These are phyloP conservation scores for Nephila pilipes DNA, from an alignment of 1,140 invertebrate species.

Conservation along the genomic window DNA sequence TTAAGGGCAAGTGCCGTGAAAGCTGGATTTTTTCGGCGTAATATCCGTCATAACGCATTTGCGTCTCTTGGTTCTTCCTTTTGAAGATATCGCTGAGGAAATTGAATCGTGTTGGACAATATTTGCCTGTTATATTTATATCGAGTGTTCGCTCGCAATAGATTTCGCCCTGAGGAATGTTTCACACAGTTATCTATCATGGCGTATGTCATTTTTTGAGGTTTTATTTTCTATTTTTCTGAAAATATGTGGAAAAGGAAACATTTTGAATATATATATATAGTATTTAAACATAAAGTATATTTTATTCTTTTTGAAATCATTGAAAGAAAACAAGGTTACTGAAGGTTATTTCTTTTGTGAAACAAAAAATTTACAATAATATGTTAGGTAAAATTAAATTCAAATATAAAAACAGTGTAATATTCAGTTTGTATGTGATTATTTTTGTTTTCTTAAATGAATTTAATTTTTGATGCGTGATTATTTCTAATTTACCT, in stretches of 20 bases:
- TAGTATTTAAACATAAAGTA: no score
- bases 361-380: background rate
- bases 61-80: background rate
- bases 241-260: background rate
- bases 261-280: background rate
- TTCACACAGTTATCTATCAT: background rate
- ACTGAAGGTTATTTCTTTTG: background rate
- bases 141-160: background rate
- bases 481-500: no score
- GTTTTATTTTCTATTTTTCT: background rate
- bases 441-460: no score
- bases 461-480: no score
- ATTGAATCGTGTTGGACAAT: constrained; percentile 25
- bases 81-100: constrained; percentile 6
- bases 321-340: no score
- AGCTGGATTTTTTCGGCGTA: constrained; percentile 46
- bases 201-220: background rate
- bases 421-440: no score
- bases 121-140: constrained; percentile 4
- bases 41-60: constrained; percentile 20
- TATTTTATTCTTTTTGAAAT: no score
- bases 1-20: constrained; percentile 69
- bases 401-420: no score
- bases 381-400: background rate
- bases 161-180: background rate